A percentile compares a stretch with the other conserved stretches of the same genome.
Conservation (phyloP, 2,113 vertebrate species). For the Zosterops pallidus region DNA sequence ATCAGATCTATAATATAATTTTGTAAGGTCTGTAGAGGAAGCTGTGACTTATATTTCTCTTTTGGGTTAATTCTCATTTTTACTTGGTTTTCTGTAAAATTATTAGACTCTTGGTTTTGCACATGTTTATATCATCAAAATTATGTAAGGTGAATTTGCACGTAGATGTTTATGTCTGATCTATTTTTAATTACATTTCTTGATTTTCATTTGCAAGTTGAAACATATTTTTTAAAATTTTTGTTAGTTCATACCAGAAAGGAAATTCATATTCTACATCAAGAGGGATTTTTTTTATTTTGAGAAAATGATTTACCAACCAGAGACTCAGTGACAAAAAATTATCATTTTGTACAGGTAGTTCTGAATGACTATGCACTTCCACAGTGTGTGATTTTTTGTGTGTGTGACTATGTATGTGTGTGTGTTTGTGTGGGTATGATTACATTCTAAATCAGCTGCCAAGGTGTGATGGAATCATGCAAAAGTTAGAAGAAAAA, state of each 20-base stretch:
- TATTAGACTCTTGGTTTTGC: background rate
- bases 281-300: background rate
- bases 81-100: background rate
- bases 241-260: background rate
- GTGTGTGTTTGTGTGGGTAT: background rate
- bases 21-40: background rate
- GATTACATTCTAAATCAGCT: background rate
- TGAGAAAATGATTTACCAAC: background rate
- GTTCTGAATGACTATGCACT: background rate
- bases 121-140: background rate
- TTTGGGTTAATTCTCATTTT: background rate
- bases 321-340: background rate
- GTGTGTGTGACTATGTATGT: background rate
- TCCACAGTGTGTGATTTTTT: background rate
- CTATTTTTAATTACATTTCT: background rate
- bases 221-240: background rate
- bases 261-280: background rate
- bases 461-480: background rate
- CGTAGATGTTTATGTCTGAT: background rate
- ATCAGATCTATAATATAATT: background rate
- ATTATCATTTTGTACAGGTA: rapidly evolving
- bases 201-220: background rate
- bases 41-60: background rate
- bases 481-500: background rate
- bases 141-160: background rate